phyloP scores from a whole-genome alignment of 2,888 invertebrate genomes.

The Micoletzkya japonica region DNA sequence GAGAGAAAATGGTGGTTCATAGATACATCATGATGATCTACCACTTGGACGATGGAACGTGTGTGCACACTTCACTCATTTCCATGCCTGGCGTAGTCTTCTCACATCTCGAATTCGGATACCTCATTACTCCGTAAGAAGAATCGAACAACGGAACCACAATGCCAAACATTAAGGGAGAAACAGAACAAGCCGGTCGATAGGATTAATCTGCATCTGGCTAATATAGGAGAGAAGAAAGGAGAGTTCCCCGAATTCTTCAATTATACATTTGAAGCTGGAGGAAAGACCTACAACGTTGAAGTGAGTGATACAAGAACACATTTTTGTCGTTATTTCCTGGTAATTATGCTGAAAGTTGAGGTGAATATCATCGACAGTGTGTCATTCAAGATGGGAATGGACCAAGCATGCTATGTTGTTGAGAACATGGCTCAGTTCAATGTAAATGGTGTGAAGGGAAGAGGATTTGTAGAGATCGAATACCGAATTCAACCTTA shows the following conservation, averaged over 20 bases:
- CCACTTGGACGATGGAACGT: conserved; percentile 75
- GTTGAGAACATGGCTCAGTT: conserved; percentile 69
- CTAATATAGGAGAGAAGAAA: conserved; percentile 48
- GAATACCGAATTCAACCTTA: conserved; percentile 67
- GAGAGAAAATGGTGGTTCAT: background rate
- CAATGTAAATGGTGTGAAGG: conserved; percentile 71
- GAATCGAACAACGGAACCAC: background rate
- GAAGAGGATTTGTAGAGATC: conserved; percentile 75
- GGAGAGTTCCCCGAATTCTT: conserved; percentile 50
- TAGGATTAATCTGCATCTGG: conserved; percentile 48
- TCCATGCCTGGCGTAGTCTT: conserved; percentile 75
- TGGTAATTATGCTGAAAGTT: too few species aligned
- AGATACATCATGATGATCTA: conserved; percentile 76
- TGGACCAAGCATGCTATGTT: conserved; percentile 48
- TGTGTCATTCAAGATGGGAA: conserved; percentile 56
- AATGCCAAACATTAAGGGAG: background rate
- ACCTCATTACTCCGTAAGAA: conserved; percentile 54
- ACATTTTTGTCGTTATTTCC: background rate
- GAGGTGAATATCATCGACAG: conserved; percentile 44
- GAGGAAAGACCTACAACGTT: conserved; percentile 36
- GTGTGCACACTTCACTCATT: conserved; percentile 76
- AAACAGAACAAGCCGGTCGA: conserved; percentile 47
- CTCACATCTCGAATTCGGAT: conserved; percentile 71
- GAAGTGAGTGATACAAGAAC: conserved; percentile 28
- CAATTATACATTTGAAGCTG: conserved; percentile 52